Percentiles rank a stretch among this genome's conserved stretches.
Conservation (phyloP, 2,113 vertebrate genomes). For the Aphelocoma coerulescens region DNA sequence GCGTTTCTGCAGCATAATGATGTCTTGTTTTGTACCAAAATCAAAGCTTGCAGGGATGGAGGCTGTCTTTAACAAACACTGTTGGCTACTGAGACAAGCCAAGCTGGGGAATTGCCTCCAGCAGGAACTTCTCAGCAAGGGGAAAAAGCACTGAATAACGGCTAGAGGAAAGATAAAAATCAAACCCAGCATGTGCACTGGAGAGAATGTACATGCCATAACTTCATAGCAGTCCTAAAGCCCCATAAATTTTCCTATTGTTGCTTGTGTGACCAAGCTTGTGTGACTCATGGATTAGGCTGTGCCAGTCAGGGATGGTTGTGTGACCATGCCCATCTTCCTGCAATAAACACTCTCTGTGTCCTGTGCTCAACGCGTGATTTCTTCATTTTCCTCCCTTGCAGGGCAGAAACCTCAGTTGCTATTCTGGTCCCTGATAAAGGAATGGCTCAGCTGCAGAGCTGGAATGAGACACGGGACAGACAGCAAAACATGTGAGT, state of each 20-base stretch:
- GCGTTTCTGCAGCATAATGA: background rate
- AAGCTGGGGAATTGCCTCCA: background rate
- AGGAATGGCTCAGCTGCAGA: background rate
- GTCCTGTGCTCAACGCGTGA: background rate
- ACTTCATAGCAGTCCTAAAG: background rate
- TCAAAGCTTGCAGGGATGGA: background rate
- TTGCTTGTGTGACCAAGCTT: background rate
- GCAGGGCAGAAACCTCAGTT: slow-evolving; percentile 1
- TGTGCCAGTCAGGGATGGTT: background rate
- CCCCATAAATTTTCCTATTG: background rate
- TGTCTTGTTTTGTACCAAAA: background rate
- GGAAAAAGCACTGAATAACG: background rate
- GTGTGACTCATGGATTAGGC: background rate
- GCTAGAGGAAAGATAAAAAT: background rate
- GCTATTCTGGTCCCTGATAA: slow-evolving; percentile 25
- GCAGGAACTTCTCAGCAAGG: background rate
- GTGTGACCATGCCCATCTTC: background rate
- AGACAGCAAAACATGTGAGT: background rate
- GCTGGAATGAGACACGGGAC: background rate
- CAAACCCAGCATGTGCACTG: background rate
- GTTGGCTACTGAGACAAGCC: background rate
- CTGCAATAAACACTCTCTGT: background rate
- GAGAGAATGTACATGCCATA: background rate
- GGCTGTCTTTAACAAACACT: background rate
- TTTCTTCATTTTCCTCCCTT: background rate